Base-by-base conservation (phyloP, 2,888 invertebrate species). In the Gastracanthus pulcherrimus region DNA sequence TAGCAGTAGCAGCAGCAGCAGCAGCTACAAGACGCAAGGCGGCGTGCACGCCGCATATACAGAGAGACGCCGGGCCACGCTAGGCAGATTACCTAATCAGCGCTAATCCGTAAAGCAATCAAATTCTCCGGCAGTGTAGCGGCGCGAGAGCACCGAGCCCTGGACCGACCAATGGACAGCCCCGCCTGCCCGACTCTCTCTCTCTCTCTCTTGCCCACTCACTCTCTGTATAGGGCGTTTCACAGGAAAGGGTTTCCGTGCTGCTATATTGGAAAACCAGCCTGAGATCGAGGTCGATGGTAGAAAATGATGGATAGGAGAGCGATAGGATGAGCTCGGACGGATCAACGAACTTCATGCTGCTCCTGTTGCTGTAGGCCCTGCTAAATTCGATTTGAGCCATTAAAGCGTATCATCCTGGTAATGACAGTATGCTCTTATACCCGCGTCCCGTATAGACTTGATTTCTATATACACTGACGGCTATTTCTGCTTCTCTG, bases 361-460 rank as follows among this genome's bases (percentile, higher is more conserved):
- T 51, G 7, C 19, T 19, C n/a, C 5, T 19, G 23, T 2, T 11
- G 9, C 5, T 11, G 23, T 55, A 26, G 23, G 86, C 3, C 51
- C 87, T 86, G 89, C 87, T 89, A 87, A 89, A 89, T 89, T 89
- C 88, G 88, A 90, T 90, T 89, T 88, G 87, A 89, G 88, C 88
- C 89, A 88, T 89, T 90, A 90, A 89, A 88, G 88, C 87, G 87
- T 86, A 90, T 90, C 90, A 89, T 89, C 87, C 84, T 86, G 86
- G 85, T 90, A 89, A 89, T 88, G 89, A 87, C 86, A 87, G 85
- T 83, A 79, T 64, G 78, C 55, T 64, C 81, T 71, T 41, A n/a
- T n/a, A n/a, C n/a, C n/a, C 69, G 58, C 82, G 36, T 19, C 26
- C 48, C 77, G 62, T 45, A 70, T 55, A 71, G 74, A 67, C 74